These are phyloP conservation scores for Octomys mimax DNA, from an alignment of 2,797 vertebrate species.

Conservation along the genomic window DNA sequence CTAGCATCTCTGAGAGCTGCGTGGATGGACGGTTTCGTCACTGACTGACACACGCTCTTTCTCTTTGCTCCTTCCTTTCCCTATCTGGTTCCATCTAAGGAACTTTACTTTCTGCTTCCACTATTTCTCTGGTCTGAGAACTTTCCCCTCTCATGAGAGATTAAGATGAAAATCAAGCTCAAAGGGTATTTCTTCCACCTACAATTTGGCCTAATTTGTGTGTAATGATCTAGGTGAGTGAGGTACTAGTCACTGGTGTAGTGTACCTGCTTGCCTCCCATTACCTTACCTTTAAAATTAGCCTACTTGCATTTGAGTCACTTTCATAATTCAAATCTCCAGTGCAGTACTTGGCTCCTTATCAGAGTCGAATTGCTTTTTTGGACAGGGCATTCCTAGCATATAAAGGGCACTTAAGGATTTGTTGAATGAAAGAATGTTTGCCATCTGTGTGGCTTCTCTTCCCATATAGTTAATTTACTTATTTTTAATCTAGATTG, in stretches of 20 bases:
- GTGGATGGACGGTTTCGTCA: background rate
- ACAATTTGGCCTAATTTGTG: slow-evolving; percentile 21
- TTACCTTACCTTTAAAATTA: slow-evolving; percentile 72
- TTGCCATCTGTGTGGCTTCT: background rate
- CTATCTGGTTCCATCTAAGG: background rate
- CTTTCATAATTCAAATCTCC: slow-evolving; percentile 15
- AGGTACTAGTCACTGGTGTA: slow-evolving; percentile 46
- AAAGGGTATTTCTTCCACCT: slow-evolving; percentile 28
- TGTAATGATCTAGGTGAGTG: slow-evolving; percentile 58
- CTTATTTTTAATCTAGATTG: background rate
- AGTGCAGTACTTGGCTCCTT: background rate
- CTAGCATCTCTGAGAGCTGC: background rate
- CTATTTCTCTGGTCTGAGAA: background rate
- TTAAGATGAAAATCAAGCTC: slow-evolving; percentile 20
- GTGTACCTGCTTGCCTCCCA: slow-evolving; percentile 65
- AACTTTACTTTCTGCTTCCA: slow-evolving; percentile 17
- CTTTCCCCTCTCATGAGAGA: background rate
- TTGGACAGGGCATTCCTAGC: background rate
- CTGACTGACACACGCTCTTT: background rate
- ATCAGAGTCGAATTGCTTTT: background rate
- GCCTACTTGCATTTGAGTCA: slow-evolving; percentile 65
- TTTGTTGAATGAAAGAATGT: slow-evolving; percentile 44
- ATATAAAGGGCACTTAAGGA: background rate
- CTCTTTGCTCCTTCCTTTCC: background rate
- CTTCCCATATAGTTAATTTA: background rate